phyloP scores from a whole-genome alignment of 2,797 vertebrate species.

The Spea hammondii region DNA sequence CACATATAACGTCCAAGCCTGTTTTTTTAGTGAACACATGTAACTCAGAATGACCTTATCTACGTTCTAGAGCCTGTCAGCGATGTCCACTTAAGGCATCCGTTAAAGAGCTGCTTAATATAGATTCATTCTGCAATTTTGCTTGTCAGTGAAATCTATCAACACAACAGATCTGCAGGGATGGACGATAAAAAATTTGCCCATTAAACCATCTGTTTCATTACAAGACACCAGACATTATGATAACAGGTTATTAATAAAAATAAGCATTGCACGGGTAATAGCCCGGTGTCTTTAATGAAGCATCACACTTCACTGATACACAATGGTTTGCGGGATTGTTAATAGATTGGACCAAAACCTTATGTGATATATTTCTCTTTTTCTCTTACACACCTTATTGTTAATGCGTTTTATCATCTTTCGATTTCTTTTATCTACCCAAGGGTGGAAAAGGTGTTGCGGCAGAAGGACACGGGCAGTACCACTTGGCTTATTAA shows the following conservation, averaged over 20 bases:
- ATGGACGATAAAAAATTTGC: slow-evolving; percentile 54
- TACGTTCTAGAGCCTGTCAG: neutral
- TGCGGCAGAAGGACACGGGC: no score
- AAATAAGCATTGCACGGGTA: slow-evolving; percentile 42
- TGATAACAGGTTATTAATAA: slow-evolving; percentile 57
- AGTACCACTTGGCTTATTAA: no score
- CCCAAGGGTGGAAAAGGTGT: neutral
- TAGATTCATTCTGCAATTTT: slow-evolving; percentile 15
- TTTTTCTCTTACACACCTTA: no score
- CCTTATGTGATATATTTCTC: no score
- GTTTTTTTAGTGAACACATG: neutral
- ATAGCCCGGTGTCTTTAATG: slow-evolving; percentile 54
- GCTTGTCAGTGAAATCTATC: slow-evolving; percentile 12
- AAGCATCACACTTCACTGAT: slow-evolving; percentile 47
- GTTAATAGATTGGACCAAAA: no score
- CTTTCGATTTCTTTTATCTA: slow-evolving; percentile 28
- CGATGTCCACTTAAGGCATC: slow-evolving; percentile 9
- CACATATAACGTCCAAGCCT: neutral
- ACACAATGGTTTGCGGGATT: no score
- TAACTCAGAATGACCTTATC: neutral
- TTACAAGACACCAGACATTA: slow-evolving; percentile 43
- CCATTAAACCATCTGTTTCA: slow-evolving; percentile 57
- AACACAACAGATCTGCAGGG: slow-evolving; percentile 43
- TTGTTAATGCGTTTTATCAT: neutral
- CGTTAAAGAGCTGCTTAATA: neutral